Base-by-base conservation (phyloP, 1,140 invertebrate genomes). In the Rhyzopertha dominica region DNA sequence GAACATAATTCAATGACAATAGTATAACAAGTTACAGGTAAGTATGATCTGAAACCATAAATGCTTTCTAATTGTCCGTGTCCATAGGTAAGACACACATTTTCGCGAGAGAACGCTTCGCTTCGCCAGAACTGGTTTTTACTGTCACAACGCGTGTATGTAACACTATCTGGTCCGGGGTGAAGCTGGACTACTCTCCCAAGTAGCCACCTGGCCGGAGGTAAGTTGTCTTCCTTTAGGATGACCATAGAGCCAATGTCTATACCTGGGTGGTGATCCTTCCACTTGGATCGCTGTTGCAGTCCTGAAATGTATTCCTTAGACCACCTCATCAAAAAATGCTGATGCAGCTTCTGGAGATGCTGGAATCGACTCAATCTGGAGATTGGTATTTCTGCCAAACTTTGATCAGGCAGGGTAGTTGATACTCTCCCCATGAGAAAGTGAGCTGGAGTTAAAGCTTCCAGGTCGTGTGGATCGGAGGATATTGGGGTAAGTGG, bases 361-460 rank as follows among this genome's bases (percentile, higher is more conserved):
- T 54, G 31, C 12, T 58, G 46, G 48, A 51, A 51, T 35, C 53
- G 14, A 12, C 28, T 14, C 18, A 45, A 24, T 9, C 23, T 38
- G 30, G 43, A 49, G 14, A 38, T 25, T 16, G 32, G 1, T 9
- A 22, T 31, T 1, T 38, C 18, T 16, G 13, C 25, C 1, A 56
- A 7, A 16, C 56, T 55, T 14, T 52, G 51, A 41, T 53, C 54
- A 8, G 61, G 61, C 66, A 47, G 22, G 47, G 53, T 39, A 35
- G 42, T 40, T 61, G 63, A 28, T 53, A 59, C 46, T 18, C 38
- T 23, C 8, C 45, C 41, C 2, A 39, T 48, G 22, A 62, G 39
- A 43, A 65, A 62, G 51, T 65, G 62, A 4, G 50, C 42, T 3
- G 62, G 59, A n/a, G 44, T 61, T 4, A 63, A 20, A 0, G 51